A percentile compares a stretch with the other conserved stretches of the same genome.
phyloP scores from a whole-genome alignment of 2,113 vertebrate species.

The Indicator maculatus region DNA sequence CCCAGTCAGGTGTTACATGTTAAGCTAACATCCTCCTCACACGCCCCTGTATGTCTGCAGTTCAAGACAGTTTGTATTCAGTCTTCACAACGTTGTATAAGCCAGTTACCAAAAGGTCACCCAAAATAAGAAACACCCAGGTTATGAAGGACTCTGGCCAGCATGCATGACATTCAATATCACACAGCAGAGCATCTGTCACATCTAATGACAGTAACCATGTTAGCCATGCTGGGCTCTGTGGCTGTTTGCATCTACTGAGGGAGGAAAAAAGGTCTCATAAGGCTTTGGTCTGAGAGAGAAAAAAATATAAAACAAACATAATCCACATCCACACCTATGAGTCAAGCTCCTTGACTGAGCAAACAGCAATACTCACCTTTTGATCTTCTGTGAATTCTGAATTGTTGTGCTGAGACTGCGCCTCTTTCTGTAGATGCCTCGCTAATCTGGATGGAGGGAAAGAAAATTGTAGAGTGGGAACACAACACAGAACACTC shows the following conservation, averaged over 20 bases:
- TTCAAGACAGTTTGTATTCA: not conserved
- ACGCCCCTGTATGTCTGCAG: not conserved
- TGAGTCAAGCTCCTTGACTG: not conserved
- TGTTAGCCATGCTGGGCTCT: not conserved
- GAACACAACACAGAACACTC: not conserved
- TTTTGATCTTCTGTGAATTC: slow-evolving; percentile 98
- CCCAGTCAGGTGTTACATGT: slow-evolving; percentile 16
- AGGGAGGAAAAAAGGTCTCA: not conserved
- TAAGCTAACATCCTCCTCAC: not conserved
- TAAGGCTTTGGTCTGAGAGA: not conserved
- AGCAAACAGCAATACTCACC: slow-evolving; percentile 74
- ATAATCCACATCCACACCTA: not conserved
- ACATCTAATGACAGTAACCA: not conserved
- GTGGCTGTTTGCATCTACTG: not conserved
- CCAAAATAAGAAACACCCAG: not conserved
- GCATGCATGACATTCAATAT: not conserved
- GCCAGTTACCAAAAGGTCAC: slow-evolving; percentile 8
- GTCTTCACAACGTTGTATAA: not conserved
- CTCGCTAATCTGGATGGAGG: slow-evolving; percentile 86
- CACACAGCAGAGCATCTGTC: not conserved
- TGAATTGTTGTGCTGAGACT: slow-evolving; percentile 86
- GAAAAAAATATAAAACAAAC: not conserved
- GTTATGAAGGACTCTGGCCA: not conserved
- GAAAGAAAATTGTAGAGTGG: slow-evolving; percentile 27
- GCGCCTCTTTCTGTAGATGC: slow-evolving; percentile 95